Evolutionary conservation across 2,797 vertebrate genomes (phyloP).

Genomic region (Tachyglossus aculeatus): DNA sequence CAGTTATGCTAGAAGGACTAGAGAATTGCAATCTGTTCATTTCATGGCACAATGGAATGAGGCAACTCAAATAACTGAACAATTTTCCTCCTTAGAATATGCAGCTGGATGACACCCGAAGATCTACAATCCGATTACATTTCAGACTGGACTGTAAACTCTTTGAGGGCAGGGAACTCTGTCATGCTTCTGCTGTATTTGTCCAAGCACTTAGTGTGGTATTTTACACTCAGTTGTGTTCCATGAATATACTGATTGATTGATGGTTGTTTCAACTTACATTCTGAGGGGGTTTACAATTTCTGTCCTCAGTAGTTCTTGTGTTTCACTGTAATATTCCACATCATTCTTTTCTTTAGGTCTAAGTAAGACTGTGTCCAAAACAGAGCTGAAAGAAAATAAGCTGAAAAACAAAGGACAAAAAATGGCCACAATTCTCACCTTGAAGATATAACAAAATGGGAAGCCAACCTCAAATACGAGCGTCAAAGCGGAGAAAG

Average conservation of each 20-base stretch:
- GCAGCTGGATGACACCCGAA: too few species aligned
- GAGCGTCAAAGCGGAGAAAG: background rate
- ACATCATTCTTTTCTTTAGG: conserved; percentile 96
- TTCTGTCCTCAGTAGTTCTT: conserved; percentile 93
- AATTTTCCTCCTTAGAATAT: too few species aligned
- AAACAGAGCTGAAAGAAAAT: conserved; percentile 96
- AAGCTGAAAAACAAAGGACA: conserved; percentile 76
- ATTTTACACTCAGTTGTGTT: too few species aligned
- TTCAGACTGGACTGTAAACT: too few species aligned
- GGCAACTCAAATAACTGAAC: too few species aligned
- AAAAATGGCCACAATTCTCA: background rate
- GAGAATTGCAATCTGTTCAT: background rate
- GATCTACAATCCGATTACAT: too few species aligned
- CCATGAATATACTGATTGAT: too few species aligned
- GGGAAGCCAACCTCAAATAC: background rate
- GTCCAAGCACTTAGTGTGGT: too few species aligned
- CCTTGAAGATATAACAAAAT: background rate
- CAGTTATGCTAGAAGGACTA: background rate
- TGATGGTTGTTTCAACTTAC: conserved; percentile 85
- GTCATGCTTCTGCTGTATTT: too few species aligned
- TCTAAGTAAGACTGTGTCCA: conserved; percentile 95
- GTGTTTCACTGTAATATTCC: conserved; percentile 97
- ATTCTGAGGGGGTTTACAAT: conserved; percentile 98
- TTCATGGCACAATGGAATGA: too few species aligned
- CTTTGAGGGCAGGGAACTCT: too few species aligned